phyloP scores from a whole-genome alignment of 2,113 vertebrate species.

The Nannobrachium achirus region DNA sequence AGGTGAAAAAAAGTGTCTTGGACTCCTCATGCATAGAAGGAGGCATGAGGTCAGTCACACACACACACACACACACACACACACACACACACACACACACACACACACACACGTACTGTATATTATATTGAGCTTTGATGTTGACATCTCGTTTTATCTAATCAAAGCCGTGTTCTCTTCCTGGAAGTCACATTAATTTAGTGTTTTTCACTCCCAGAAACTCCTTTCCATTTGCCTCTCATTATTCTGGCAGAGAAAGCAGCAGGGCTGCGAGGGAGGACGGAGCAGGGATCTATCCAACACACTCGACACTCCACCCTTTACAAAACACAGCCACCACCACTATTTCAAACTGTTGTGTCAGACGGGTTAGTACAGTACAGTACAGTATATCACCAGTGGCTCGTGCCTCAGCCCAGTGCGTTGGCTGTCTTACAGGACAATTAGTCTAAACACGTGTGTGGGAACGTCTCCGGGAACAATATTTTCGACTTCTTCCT shows the following conservation, averaged over 20 bases:
- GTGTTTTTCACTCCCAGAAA: slow-evolving; percentile 30
- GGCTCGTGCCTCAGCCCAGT: slow-evolving; percentile 24
- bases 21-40: no score
- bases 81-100: no score
- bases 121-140: slow-evolving; percentile 9
- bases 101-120: no score
- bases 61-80: no score
- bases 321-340: slow-evolving; percentile 36
- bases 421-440: slow-evolving; percentile 1
- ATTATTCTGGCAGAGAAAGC: slow-evolving; percentile 36
- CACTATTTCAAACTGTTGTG: neutral
- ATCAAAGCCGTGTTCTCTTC: slow-evolving; percentile 8
- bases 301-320: slow-evolving; percentile 20
- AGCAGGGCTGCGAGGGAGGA: slow-evolving; percentile 35
- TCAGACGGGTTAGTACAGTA: no score
- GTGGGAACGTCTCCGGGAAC: slow-evolving; percentile 11
- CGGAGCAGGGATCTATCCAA: slow-evolving; percentile 22
- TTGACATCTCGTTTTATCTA: slow-evolving; percentile 6
- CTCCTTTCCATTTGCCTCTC: slow-evolving; percentile 18
- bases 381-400: neutral
- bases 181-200: slow-evolving; percentile 5
- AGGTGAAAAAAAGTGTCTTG: no score
- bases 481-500: neutral
- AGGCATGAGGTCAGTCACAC: no score
- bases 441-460: slow-evolving; percentile 11